Evolutionary conservation across 2,888 invertebrate genomes (phyloP), one percentile per base, ranked within the genome.

Genomic region (Lamproptera curius): DNA sequence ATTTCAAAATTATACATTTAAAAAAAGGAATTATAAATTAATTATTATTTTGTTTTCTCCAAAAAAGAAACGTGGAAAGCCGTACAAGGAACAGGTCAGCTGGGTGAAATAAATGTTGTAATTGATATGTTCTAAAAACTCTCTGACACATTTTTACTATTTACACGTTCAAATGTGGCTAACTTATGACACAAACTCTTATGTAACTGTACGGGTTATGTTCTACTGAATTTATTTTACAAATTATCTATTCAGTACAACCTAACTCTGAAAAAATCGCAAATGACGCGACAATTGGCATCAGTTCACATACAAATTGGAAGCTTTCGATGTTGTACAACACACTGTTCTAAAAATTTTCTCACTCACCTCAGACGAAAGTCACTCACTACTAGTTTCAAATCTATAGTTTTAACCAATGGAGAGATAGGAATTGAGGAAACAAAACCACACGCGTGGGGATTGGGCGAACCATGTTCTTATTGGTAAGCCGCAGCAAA

Each of bases 61-160:
- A 85, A 83, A 87, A 85, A 90, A 91, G 90, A 89, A 90, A 89
- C 91, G 90, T 79, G 92, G 91, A 83, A 93, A 94, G 89, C 91
- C 93, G 83, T 94, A 93, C 88, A 91, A 91, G 75, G 89, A 93
- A 91, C 93, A 94, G 94, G 94, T 94, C 91, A 92, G 92, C 78
- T 59, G 68, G 74, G 70, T 82, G 70, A 70, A 76, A 66, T 84
- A 67, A 67, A 83, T 84, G 77, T 83, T 83, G 72, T 73, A 62
- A 70, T 65, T 67, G 71, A 69, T 70, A 76, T 85, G 78, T 83
- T 74, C 69, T 77, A 78, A 81, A 73, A 61, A 65, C 54, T 55
- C 62, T 67, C 67, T 71, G 57, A 69, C 57, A 67, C 58, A n/a
- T 62, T 62, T 60, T 56, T 61, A 62, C 54, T 58, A 64, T 58